A percentile compares a stretch with the other conserved stretches of the same genome.
phyloP scores from a whole-genome alignment of 2,797 vertebrate genomes.

The Rhinoraja longicauda region DNA sequence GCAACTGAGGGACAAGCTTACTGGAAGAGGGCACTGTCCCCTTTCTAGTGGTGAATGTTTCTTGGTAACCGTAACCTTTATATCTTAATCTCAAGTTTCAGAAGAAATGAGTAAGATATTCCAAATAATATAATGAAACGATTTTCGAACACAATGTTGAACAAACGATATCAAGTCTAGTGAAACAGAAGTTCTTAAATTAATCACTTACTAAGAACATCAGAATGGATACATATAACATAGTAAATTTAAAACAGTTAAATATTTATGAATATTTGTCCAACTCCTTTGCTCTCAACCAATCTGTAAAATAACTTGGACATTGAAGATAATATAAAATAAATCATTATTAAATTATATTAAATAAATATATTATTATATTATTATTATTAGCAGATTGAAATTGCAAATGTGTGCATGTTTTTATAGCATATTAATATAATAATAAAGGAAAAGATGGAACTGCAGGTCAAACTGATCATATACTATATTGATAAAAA shows the following conservation, averaged over 20 bases:
- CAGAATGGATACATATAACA: not conserved
- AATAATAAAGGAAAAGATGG: conserved; percentile 37
- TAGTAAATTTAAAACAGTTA: not conserved
- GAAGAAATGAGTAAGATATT: not conserved
- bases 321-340: conserved; percentile 20
- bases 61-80: not conserved
- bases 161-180: not conserved
- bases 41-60: not conserved
- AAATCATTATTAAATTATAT: too few species aligned
- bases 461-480: conserved; percentile 48
- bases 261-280: not conserved
- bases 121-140: not conserved
- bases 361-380: too few species aligned
- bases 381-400: conserved; percentile 32
- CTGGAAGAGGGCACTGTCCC: not conserved
- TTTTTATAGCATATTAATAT: conserved; percentile 34
- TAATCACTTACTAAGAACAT: not conserved
- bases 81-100: not conserved
- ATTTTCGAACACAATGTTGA: not conserved
- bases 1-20: too few species aligned
- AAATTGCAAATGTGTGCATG: conserved; percentile 33
- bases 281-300: not conserved
- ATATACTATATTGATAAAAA: conserved; percentile 63
- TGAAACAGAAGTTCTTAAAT: not conserved
- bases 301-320: not conserved